Evolutionary conservation across 92 coral and sea anemone genomes (phyloP).

Genomic region (Epizoanthus rinbou): DNA sequence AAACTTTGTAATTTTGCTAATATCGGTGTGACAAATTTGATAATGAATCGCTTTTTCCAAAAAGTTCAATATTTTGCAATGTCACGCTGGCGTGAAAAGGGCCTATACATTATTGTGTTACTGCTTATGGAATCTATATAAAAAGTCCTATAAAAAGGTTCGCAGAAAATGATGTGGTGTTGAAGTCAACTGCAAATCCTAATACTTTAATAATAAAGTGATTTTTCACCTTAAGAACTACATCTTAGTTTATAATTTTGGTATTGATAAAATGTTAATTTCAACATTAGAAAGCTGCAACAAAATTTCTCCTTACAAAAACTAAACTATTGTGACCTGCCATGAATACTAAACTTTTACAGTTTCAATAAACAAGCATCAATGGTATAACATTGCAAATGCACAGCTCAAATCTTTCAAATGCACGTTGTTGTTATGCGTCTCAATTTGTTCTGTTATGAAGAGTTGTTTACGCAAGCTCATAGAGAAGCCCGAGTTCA

Average conservation of each 20-base stretch:
- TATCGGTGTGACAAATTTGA: background rate
- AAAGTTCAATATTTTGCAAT: background rate
- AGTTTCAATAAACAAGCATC: constrained; percentile 10
- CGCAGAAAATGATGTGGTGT: constrained; percentile 9
- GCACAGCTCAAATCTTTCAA: constrained; percentile 16
- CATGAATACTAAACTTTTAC: constrained; percentile 10
- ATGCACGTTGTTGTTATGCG: constrained; percentile 14
- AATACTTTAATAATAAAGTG: background rate
- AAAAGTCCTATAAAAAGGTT: constrained; percentile 33
- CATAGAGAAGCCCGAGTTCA: constrained; percentile 18
- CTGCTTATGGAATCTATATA: constrained; percentile 28
- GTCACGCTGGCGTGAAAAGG: background rate
- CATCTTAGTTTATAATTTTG: background rate
- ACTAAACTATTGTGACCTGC: constrained; percentile 13
- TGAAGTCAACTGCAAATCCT: constrained; percentile 23
- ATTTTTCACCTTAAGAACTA: constrained; percentile 10
- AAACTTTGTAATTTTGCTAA: background rate
- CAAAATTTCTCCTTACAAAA: constrained; percentile 7
- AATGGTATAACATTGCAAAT: constrained; percentile 9
- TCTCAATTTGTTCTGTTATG: constrained; percentile 6
- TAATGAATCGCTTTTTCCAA: background rate
- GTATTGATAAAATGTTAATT: constrained; percentile 3
- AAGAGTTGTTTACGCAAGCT: constrained; percentile 9
- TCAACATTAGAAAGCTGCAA: constrained; percentile 15
- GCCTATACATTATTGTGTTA: constrained; percentile 7